Evolutionary conservation across 2,113 vertebrate genomes (phyloP).

Genomic region (Glaucidium brasilianum): DNA sequence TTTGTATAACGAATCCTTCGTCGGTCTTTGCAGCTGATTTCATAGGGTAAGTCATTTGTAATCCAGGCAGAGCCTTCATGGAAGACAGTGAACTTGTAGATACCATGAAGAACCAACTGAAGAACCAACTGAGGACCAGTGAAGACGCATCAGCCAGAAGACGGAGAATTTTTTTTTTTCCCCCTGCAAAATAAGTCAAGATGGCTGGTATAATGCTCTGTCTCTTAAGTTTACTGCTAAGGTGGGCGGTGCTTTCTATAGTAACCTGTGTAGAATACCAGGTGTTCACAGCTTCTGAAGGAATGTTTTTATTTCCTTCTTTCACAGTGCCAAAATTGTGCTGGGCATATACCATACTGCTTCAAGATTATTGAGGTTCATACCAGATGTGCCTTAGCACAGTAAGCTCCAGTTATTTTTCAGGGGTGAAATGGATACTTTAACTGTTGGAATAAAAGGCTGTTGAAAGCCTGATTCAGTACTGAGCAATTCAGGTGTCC

Average conservation of each 20-base stretch:
- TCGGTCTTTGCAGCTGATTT: background rate
- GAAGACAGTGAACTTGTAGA: background rate
- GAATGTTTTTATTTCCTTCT: background rate
- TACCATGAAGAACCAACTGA: background rate
- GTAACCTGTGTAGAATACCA: background rate
- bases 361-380: conserved; percentile 13
- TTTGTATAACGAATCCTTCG: background rate
- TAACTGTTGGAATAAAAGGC: background rate
- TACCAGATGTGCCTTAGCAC: background rate
- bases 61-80: background rate
- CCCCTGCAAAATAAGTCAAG: background rate
- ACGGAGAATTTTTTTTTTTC: background rate
- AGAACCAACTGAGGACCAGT: background rate
- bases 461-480: background rate
- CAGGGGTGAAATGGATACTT: background rate
- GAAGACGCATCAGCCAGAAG: background rate
- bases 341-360: background rate
- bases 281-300: conserved; percentile 1
- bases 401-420: conserved; percentile 9
- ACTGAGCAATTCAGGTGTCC: background rate
- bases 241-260: background rate
- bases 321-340: background rate
- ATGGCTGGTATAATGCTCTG: background rate
- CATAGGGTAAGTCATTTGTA: background rate
- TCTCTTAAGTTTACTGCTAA: background rate